Percentiles rank a stretch among this genome's conserved stretches.
phyloP scores from a whole-genome alignment of 2,113 vertebrate species.

The Sus scrofa region T2T-Sscrofa CM000819.6:104835501-104836000 shows the following conservation, averaged over 20 bases:
- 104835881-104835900: constrained; percentile 9
- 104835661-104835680: neutral
- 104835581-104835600: neutral
- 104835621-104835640: neutral
- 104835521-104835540: neutral
- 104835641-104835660: neutral
- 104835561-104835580: neutral
- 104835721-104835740: neutral
- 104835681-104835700: neutral
- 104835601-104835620: neutral
- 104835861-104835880: neutral
- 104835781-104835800: neutral
- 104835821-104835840: constrained; percentile 52
- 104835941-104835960: constrained; percentile 79
- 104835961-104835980: constrained; percentile 68
- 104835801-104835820: constrained; percentile 25
- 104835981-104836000: neutral
- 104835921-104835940: constrained; percentile 72
- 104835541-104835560: neutral
- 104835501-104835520: neutral
- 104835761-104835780: neutral
- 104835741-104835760: constrained; percentile 19
- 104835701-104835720: neutral
- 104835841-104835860: constrained; percentile 48
- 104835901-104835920: constrained; percentile 55